These are phyloP conservation scores for Cirrhinus mrigala DNA, from an alignment of 2,797 vertebrate genomes.

Conservation along the genomic window DNA sequence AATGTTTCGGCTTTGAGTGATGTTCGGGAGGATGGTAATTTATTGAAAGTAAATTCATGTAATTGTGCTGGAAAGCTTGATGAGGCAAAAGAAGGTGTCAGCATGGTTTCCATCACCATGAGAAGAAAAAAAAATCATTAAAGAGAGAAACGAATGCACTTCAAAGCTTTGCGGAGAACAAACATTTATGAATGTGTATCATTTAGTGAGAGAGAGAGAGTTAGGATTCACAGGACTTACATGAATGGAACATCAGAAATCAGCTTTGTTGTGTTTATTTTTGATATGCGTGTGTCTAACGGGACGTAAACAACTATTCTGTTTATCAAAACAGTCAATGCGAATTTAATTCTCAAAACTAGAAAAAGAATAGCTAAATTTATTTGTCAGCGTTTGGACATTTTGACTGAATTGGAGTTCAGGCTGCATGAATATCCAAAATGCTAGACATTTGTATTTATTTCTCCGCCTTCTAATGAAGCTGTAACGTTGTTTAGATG, in stretches of 20 bases:
- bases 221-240: slow-evolving; percentile 73
- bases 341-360: slow-evolving; percentile 76
- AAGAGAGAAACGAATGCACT: slow-evolving; percentile 82
- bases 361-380: slow-evolving; percentile 75
- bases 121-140: slow-evolving; percentile 81
- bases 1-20: slow-evolving; percentile 96
- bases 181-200: slow-evolving; percentile 83
- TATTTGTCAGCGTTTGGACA: slow-evolving; percentile 74
- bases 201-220: slow-evolving; percentile 68
- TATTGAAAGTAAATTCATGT: slow-evolving; percentile 99
- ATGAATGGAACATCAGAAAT: slow-evolving; percentile 83
- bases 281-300: slow-evolving; percentile 76
- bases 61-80: slow-evolving; percentile 93
- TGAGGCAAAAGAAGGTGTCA: slow-evolving; percentile 96
- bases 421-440: slow-evolving; percentile 24
- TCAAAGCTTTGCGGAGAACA: slow-evolving; percentile 80
- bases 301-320: slow-evolving; percentile 79
- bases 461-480: slow-evolving; percentile 8
- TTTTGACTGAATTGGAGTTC: slow-evolving; percentile 60
- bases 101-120: slow-evolving; percentile 90
- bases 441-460: background rate
- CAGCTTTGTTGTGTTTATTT: slow-evolving; percentile 77
- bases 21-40: slow-evolving; percentile 98
- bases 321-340: slow-evolving; percentile 78
- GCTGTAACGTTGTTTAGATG: background rate